Percentiles rank a stretch among this genome's conserved stretches.
Evolutionary conservation across 92 coral and sea anemone genomes (phyloP).

Genomic region (Parazoanthus swiftii): DNA sequence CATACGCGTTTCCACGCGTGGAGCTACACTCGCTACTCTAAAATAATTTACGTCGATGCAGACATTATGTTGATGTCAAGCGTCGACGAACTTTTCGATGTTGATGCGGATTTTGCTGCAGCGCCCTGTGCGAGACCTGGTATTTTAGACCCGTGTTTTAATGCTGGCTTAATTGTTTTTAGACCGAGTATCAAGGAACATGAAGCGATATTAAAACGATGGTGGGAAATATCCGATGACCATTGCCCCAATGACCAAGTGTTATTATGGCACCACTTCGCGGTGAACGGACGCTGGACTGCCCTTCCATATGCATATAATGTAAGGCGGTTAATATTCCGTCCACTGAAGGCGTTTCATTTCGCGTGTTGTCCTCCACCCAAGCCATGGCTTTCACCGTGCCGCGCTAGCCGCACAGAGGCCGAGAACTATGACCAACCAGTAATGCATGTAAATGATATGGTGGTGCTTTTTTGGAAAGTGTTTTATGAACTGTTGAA

Average conservation of each 20-base stretch:
- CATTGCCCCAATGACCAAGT: slow-evolving; percentile 60
- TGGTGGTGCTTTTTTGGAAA: slow-evolving; percentile 77
- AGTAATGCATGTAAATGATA: slow-evolving; percentile 49
- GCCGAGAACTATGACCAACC: slow-evolving; percentile 65
- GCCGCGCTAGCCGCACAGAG: slow-evolving; percentile 78
- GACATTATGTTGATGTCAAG: slow-evolving; percentile 72
- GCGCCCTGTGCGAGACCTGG: slow-evolving; percentile 76
- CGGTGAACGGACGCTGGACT: slow-evolving; percentile 69
- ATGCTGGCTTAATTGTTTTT: slow-evolving; percentile 72
- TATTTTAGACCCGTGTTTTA: slow-evolving; percentile 75
- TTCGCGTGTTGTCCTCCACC: slow-evolving; percentile 66
- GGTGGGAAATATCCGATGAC: slow-evolving; percentile 46
- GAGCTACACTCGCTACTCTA: slow-evolving; percentile 65
- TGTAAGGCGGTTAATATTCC: slow-evolving; percentile 35
- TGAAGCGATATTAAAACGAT: slow-evolving; percentile 41
- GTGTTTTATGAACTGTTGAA: slow-evolving; percentile 69
- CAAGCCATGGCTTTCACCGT: slow-evolving; percentile 78
- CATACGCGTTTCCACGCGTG: slow-evolving; percentile 81
- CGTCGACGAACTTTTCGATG: slow-evolving; percentile 68
- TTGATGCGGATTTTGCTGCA: slow-evolving; percentile 75
- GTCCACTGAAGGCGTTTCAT: slow-evolving; percentile 46
- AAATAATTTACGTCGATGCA: slow-evolving; percentile 74
- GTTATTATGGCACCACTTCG: slow-evolving; percentile 59
- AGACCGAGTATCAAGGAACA: slow-evolving; percentile 49
- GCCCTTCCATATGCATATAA: slow-evolving; percentile 55